A percentile compares a stretch with the other conserved stretches of the same genome.
phyloP scores from a whole-genome alignment of 2,797 vertebrate genomes.

The Pogoniulus pusillus region DNA sequence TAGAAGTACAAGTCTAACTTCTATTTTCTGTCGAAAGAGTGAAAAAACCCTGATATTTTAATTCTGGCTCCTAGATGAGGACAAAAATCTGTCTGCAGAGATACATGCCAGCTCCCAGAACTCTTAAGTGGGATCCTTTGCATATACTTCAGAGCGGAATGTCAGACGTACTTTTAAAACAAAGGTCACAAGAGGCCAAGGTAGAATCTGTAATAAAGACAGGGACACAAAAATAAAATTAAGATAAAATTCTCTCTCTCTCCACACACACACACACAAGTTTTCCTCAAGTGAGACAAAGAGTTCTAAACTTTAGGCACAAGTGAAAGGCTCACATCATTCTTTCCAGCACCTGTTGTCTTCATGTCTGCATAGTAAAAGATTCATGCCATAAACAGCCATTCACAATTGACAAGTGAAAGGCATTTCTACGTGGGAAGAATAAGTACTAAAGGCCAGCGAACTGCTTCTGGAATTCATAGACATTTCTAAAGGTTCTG shows the following conservation, averaged over 20 bases:
- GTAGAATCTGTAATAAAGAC: background rate
- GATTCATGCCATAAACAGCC: constrained; percentile 46
- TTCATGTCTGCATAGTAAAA: constrained; percentile 16
- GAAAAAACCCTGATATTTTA: background rate
- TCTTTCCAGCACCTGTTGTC: constrained; percentile 59
- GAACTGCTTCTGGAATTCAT: constrained; percentile 49
- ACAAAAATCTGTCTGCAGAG: constrained; percentile 22
- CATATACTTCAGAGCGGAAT: background rate
- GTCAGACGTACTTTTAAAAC: background rate
- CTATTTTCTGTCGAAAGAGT: background rate
- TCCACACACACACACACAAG: background rate
- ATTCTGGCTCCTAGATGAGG: background rate
- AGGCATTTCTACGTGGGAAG: constrained; percentile 35
- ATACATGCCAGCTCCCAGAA: background rate
- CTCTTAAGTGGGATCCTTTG: background rate
- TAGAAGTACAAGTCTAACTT: background rate
- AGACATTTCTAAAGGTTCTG: constrained; percentile 54
- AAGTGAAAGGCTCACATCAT: constrained; percentile 29
- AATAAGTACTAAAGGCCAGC: constrained; percentile 46
- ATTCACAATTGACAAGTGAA: constrained; percentile 36
- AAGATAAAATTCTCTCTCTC: background rate
- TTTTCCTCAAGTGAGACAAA: background rate
- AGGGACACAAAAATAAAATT: background rate
- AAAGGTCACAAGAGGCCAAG: background rate
- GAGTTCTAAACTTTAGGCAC: constrained; percentile 43